A percentile compares a stretch with the other conserved stretches of the same genome.
Evolutionary conservation across 2,797 vertebrate species (phyloP).

Genomic region (Tragelaphus oryx): DNA sequence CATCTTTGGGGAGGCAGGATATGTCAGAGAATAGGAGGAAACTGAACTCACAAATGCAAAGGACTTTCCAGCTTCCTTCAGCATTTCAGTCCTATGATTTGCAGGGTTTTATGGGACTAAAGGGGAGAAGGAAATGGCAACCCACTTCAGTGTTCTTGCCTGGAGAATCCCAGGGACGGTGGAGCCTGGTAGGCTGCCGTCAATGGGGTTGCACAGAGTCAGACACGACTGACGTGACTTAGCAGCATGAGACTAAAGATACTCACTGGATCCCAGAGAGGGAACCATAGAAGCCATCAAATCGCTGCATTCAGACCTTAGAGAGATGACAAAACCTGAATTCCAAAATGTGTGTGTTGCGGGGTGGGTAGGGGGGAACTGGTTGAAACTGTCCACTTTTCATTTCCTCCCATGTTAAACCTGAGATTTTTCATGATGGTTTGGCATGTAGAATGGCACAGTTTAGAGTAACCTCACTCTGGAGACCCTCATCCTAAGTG

Average conservation of each 20-base stretch:
- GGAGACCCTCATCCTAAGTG: background rate
- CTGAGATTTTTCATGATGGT: background rate
- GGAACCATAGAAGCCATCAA: background rate
- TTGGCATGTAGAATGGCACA: background rate
- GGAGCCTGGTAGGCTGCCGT: too few relatives aligned
- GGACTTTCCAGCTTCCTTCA: background rate
- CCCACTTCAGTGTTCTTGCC: too few relatives aligned
- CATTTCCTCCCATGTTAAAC: background rate
- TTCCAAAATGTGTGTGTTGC: background rate
- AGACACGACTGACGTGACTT: too few relatives aligned
- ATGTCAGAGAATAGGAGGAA: background rate
- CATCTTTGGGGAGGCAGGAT: background rate
- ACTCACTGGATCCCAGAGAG: background rate
- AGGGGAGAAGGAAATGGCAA: too few relatives aligned
- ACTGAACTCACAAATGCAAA: background rate
- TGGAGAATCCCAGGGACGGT: too few relatives aligned
- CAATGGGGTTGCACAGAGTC: too few relatives aligned
- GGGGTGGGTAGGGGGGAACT: background rate
- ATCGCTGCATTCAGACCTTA: background rate
- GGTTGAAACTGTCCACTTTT: background rate
- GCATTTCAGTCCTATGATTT: background rate
- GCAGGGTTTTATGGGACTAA: background rate
- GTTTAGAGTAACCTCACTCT: background rate
- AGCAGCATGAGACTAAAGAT: background rate
- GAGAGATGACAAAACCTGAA: background rate